Conservation (phyloP, 2,113 vertebrate species). For the Colinus virginianus region DNA sequence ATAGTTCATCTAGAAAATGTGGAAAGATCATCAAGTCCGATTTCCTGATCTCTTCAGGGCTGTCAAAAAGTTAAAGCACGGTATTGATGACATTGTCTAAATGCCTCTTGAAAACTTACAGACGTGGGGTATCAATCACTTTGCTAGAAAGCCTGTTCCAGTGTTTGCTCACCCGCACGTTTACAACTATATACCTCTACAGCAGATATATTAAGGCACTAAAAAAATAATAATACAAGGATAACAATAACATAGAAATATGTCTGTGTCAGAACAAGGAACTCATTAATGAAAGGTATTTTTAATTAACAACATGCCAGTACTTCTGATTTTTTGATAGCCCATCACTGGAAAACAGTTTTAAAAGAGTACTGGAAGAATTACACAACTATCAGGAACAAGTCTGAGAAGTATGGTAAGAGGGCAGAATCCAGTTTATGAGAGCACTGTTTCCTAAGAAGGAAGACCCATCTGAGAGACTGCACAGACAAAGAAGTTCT, state of each 20-base stretch:
- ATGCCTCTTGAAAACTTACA: not conserved
- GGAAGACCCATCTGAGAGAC: not conserved
- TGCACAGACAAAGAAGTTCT: not conserved
- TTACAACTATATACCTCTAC: not conserved
- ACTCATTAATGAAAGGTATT: not conserved
- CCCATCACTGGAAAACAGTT: not conserved
- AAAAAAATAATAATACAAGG: not conserved
- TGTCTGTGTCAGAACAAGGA: not conserved
- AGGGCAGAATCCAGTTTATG: not conserved
- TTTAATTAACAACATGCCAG: not conserved
- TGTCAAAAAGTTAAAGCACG: not conserved
- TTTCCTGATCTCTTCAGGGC: not conserved
- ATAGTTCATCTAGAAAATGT: not conserved
- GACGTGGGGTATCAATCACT: not conserved
- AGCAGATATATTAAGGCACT: not conserved
- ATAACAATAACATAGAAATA: not conserved
- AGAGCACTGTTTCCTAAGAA: not conserved
- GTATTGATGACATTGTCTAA: not conserved
- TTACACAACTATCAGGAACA: not conserved
- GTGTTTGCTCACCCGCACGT: not conserved
- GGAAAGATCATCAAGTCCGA: not conserved
- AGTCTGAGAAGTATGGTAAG: not conserved
- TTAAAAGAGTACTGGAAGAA: not conserved
- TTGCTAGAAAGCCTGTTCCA: not conserved
- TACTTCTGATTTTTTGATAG: not conserved